phyloP scores from a whole-genome alignment of 2,888 invertebrate species.

The Hypsopygia costalis region DNA sequence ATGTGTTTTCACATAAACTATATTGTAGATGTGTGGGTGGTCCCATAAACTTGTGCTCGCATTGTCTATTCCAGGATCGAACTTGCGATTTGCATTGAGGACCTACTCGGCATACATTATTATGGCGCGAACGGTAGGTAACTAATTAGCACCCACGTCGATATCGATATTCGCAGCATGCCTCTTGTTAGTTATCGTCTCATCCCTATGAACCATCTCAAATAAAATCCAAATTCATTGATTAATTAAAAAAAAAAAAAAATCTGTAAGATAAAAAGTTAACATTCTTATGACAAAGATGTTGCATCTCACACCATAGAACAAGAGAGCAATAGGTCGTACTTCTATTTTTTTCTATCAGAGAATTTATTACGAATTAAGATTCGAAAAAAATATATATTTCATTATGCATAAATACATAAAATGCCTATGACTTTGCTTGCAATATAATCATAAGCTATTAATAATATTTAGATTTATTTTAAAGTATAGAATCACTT shows the following conservation, averaged over 20 bases:
- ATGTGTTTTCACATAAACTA: conserved; percentile 26
- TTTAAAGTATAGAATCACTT: conserved; percentile 34
- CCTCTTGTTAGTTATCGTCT: conserved; percentile 50
- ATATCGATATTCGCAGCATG: conserved; percentile 66
- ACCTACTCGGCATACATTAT: conserved; percentile 73
- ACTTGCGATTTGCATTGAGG: conserved; percentile 77
- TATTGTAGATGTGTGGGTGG: conserved; percentile 63
- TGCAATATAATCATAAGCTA: too few species aligned
- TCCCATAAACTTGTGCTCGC: conserved; percentile 69
- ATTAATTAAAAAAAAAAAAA: too few species aligned
- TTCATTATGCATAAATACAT: too few species aligned
- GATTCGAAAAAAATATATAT: too few species aligned
- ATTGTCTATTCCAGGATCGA: conserved; percentile 78
- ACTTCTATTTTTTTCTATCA: too few species aligned
- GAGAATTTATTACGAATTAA: too few species aligned
- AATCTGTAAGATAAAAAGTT: too few species aligned
- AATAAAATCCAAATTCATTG: too few species aligned
- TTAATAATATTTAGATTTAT: conserved; percentile 10
- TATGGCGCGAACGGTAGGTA: conserved; percentile 52
- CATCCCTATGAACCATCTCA: background rate
- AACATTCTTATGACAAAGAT: too few species aligned
- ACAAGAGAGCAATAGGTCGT: too few species aligned
- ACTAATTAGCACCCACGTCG: conserved; percentile 68
- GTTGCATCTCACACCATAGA: too few species aligned
- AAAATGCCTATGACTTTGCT: too few species aligned